These are phyloP conservation scores for Reticulitermes speratus DNA, from an alignment of 1,140 invertebrate genomes.

Conservation along the genomic window DNA sequence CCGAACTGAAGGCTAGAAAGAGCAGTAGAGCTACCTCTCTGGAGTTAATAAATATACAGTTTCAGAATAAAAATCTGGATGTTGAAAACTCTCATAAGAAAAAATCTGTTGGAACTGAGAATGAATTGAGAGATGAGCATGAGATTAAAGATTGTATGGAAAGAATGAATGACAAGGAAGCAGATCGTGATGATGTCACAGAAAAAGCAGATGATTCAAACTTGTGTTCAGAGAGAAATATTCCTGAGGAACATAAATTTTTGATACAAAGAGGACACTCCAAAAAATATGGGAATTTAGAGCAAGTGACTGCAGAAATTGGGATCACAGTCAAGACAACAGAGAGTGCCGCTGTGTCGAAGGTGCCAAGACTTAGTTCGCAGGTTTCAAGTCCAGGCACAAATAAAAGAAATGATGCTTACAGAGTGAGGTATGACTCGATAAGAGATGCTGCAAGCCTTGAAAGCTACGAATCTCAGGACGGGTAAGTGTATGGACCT, in stretches of 20 bases:
- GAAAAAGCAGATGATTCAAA: no score
- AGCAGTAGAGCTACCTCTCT: neutral
- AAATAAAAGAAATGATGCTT: neutral
- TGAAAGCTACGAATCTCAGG: neutral
- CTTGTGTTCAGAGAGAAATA: neutral
- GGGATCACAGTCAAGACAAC: neutral
- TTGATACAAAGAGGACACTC: slow-evolving; percentile 3
- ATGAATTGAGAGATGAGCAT: neutral
- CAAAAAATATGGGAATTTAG: neutral
- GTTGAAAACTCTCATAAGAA: neutral
- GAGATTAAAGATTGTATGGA: neutral
- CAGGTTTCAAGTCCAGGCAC: neutral
- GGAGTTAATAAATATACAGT: slow-evolving; percentile 1
- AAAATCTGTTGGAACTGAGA: neutral
- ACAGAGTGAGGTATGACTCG: neutral
- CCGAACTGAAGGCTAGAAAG: neutral
- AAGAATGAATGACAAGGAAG: neutral
- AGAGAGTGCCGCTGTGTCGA: neutral
- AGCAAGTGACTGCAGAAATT: neutral
- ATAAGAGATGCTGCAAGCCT: neutral
- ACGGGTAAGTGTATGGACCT: neutral
- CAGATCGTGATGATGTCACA: neutral
- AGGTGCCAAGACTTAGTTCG: neutral
- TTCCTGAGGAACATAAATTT: neutral
- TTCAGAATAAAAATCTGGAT: neutral